Conservation (phyloP, 2,113 vertebrate species). For the Cnemophilus loriae region DNA sequence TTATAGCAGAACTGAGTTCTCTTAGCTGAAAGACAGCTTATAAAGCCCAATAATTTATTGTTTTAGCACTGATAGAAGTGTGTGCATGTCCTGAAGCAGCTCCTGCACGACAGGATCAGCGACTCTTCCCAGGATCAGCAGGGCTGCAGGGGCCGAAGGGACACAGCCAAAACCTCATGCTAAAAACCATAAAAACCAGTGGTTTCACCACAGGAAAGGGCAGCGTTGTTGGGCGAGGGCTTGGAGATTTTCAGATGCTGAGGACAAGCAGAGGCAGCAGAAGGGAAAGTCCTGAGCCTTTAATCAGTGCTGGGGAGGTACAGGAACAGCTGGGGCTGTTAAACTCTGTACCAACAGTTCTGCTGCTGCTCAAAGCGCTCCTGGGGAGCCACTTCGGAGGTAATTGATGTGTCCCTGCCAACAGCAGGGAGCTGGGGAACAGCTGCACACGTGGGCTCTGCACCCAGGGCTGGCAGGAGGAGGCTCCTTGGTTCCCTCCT, state of each 20-base stretch:
- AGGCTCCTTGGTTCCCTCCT: neutral
- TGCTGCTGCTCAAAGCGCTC: neutral
- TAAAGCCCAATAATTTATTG: neutral
- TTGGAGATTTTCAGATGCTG: neutral
- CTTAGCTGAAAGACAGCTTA: neutral
- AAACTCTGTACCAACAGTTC: neutral
- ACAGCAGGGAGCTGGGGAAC: neutral
- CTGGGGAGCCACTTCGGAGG: neutral
- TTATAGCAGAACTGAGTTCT: neutral
- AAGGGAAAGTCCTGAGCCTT: neutral
- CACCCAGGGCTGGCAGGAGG: neutral
- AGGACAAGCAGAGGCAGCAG: neutral
- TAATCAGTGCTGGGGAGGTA: neutral
- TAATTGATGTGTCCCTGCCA: neutral
- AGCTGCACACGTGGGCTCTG: neutral
- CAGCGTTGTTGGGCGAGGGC: neutral
- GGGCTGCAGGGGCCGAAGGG: neutral
- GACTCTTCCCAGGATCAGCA: neutral
- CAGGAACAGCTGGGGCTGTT: neutral
- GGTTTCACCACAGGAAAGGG: neutral
- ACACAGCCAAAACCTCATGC: fast-evolving
- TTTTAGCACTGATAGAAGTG: neutral
- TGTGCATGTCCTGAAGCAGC: neutral
- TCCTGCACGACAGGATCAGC: neutral
- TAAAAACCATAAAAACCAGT: neutral